phyloP scores from a whole-genome alignment of 2,888 invertebrate genomes.

The Torymus auratus region DNA sequence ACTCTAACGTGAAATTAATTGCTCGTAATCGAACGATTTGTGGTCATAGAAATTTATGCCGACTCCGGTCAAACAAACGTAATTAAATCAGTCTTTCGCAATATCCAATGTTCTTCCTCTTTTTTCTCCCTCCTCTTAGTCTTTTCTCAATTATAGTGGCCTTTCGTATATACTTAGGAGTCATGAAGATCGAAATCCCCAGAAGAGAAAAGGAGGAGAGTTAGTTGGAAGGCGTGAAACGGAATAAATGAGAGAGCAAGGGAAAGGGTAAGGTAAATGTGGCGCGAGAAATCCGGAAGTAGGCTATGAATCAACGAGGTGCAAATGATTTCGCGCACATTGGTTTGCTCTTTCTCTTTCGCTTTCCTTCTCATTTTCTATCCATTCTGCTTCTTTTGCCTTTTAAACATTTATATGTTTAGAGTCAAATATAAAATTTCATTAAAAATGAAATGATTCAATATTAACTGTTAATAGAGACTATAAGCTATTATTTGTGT shows the following conservation, averaged over 20 bases:
- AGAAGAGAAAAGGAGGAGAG: slow-evolving; percentile 13
- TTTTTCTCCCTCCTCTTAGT: background rate
- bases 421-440: too few species aligned
- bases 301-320: slow-evolving; percentile 49
- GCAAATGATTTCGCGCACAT: slow-evolving; percentile 45
- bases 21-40: too few species aligned
- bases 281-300: slow-evolving; percentile 44
- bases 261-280: slow-evolving; percentile 36
- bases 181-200: slow-evolving; percentile 20
- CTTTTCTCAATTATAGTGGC: slow-evolving; percentile 20
- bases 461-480: too few species aligned
- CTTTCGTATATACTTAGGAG: slow-evolving; percentile 24
- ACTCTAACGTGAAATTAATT: too few species aligned
- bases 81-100: too few species aligned
- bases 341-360: slow-evolving; percentile 4
- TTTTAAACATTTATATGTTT: too few species aligned
- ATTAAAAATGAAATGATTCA: too few species aligned
- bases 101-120: too few species aligned
- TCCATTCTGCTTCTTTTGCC: background rate
- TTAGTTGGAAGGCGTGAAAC: slow-evolving; percentile 31
- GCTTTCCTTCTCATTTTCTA: background rate
- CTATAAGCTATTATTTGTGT: too few species aligned
- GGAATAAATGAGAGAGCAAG: slow-evolving; percentile 27
- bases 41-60: too few species aligned
- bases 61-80: too few species aligned